These are phyloP conservation scores for Onychomys torridus DNA, from an alignment of 2,797 vertebrate genomes.

Conservation along the genomic window DNA sequence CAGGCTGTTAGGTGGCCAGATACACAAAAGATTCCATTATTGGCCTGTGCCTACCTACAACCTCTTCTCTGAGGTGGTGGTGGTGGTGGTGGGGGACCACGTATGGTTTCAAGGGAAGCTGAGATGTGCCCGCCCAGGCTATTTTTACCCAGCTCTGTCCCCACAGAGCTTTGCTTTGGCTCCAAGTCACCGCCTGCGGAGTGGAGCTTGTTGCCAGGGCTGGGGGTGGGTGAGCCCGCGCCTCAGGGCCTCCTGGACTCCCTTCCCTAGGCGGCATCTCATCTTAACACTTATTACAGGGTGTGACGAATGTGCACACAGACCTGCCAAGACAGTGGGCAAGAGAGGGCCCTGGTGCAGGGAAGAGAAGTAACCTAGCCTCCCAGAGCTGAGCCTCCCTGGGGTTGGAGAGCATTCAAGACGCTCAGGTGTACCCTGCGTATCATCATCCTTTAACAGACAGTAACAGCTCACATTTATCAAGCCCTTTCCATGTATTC, in stretches of 20 bases:
- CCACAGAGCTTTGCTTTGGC: conserved; percentile 67
- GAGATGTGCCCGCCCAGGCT: conserved; percentile 49
- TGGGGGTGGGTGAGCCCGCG: conserved; percentile 39
- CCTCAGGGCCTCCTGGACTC: not conserved
- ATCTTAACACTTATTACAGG: conserved; percentile 6
- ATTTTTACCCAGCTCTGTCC: conserved; percentile 74
- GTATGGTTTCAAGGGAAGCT: conserved; percentile 37
- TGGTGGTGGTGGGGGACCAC: too few species aligned
- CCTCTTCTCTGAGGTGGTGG: not conserved
- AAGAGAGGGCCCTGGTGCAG: not conserved
- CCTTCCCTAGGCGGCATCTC: conserved; percentile 14
- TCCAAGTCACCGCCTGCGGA: conserved; percentile 46
- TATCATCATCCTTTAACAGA: not conserved
- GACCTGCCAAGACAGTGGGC: not conserved
- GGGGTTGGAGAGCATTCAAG: not conserved
- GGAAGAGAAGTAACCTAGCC: not conserved
- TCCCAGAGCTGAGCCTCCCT: not conserved
- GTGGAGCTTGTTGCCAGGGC: conserved; percentile 52
- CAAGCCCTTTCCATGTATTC: not conserved
- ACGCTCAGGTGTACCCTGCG: not conserved
- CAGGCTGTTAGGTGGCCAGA: not conserved
- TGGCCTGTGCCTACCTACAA: not conserved
- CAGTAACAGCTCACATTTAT: not conserved
- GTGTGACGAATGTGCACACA: not conserved
- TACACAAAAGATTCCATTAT: not conserved